Base-by-base conservation (phyloP, 2,888 invertebrate species). In the Ashinkailepas kermadecensis region DNA sequence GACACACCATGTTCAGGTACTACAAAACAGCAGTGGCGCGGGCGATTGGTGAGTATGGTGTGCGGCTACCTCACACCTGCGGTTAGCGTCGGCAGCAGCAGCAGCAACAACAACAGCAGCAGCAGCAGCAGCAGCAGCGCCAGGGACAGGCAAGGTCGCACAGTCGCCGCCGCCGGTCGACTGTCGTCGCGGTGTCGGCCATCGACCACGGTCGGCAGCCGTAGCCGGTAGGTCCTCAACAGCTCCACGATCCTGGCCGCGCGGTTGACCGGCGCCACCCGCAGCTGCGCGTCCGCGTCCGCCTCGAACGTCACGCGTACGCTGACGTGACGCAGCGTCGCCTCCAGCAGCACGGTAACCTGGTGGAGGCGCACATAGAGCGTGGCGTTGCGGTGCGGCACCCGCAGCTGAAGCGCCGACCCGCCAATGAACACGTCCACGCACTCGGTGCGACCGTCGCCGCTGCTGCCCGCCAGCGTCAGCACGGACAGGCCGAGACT, bases 361-460 rank as follows among this genome's bases (percentile, higher is more conserved):
- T 74, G 74, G 56, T 74, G 56, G 9, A 74, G 54, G 74, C 74
- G 74, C 54, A 74, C 56, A 54, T 74, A 54, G 9, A 74, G 54
- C 21, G 74, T 74, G 56, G 74, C 74, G 74, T 54, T 54, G 74
- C 54, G 74, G 56, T 74, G 54, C 21, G 74, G 74, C 54, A 74
- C 54, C 15, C 56, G 74, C 54, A 74, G 54, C 74, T 11, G 10
- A 1, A 11, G 54, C 15, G 4, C 21, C 21, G 74, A 21, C 9
- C 21, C 18, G 7, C 21, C 18, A 12, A 56, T 11, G 10, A 74
- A 56, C 56, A 54, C 54, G 74, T 74, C 74, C 21, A 56, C 74
- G 18, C 74, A 74, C 21, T 74, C 74, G 21, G 15, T 74, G 54
- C 74, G 74, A 1, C 74, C 74, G 74, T 74, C 74, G 74, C 74